Base-by-base conservation (phyloP, 1,140 invertebrate species). In the Pseudachorutes palmiensis region DNA sequence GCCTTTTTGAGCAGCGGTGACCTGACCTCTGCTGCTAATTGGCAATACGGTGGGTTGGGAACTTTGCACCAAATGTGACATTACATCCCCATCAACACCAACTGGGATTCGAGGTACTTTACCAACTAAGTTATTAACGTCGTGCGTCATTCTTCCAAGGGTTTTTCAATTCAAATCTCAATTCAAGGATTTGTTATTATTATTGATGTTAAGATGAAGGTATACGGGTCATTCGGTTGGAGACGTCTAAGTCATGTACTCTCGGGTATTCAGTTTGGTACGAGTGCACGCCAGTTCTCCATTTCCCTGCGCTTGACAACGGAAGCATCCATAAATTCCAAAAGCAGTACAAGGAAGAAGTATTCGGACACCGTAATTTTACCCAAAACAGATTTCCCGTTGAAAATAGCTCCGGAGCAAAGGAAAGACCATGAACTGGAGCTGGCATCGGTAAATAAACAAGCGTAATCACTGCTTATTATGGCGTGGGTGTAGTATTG, bases 301-400 rank as follows among this genome's bases (percentile, higher is more conserved):
- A 26, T 26, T 33, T 19, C 33, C 24, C 12, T 22, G 24, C 12
- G 24, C 5, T 55, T 24, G 24, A 5, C 24, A 24, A 22, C 24
- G 5, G 12, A 55, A 22, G 14, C 12, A 19, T 9, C 5, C 5
- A 55, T 22, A 45, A 19, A 45, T 55, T 55, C 51, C 3, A 24
- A 55, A 16, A 24, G 3, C 24, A 5, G 14, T 55, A 5, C 61
- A 63, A 14, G 14, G 58, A 76, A 79, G 67, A 77, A 77, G 67
- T 83, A 78, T 70, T 76, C 76, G 1, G 75, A 82, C 26, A 85
- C 86, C n/a, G 72, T 91, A 9, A 79, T 87, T 66, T 77, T 90
- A 16, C 88, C 88, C 41, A 82, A 83, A 76, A 88, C 88, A 16
- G 78, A 80, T 65, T 89, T 90, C 78, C 84, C 83, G 30, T 75